Conservation (phyloP, 2,113 vertebrate species). For the Corythoichthys intestinalis region DNA sequence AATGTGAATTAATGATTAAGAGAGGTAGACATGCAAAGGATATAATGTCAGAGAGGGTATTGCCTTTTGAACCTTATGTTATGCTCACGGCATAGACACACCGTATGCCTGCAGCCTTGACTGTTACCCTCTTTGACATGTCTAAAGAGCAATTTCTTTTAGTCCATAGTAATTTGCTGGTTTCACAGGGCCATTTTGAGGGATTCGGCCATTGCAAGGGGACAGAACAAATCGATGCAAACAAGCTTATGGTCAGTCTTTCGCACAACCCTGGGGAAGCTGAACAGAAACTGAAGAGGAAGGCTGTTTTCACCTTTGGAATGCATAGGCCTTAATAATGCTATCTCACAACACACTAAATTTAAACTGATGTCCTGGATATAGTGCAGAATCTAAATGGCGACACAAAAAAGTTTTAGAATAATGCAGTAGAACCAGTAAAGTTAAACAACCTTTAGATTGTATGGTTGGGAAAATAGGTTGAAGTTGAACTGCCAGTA, state of each 20-base stretch:
- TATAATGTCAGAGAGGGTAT: background rate
- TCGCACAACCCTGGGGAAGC: background rate
- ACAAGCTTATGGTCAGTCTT: constrained; percentile 12
- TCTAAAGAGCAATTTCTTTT: constrained; percentile 24
- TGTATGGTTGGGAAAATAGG: background rate
- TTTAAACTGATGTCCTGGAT: background rate
- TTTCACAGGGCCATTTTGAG: constrained; percentile 12
- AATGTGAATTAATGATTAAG: background rate
- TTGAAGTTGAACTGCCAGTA: background rate
- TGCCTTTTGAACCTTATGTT: background rate
- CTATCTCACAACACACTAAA: background rate
- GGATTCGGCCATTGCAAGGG: constrained; percentile 5
- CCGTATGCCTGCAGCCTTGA: background rate
- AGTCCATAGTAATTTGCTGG: constrained; percentile 2
- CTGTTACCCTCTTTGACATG: constrained; percentile 2
- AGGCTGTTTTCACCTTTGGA: background rate
- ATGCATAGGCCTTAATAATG: background rate
- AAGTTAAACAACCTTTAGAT: background rate
- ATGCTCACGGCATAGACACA: background rate
- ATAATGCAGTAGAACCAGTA: background rate
- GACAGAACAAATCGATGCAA: constrained; percentile 32
- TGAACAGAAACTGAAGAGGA: background rate
- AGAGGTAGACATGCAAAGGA: background rate
- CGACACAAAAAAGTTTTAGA: background rate
- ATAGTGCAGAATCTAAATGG: background rate